phyloP scores from a whole-genome alignment of 2,797 vertebrate genomes.

The Arrhamphus sclerolepis region DNA sequence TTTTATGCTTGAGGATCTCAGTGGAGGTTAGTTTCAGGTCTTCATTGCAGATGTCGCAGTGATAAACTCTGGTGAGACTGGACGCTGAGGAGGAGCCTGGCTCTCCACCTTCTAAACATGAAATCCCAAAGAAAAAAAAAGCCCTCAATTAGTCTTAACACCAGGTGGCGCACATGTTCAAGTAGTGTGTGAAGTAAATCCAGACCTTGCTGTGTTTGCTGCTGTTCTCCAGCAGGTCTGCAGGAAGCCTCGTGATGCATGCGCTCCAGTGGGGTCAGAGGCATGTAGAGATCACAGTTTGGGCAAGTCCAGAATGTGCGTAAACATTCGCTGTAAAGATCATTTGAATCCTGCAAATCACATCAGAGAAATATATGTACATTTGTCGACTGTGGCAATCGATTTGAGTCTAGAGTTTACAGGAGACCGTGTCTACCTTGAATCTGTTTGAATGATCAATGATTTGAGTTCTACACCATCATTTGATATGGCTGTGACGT shows the following conservation, averaged over 20 bases:
- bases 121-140: conserved; percentile 13
- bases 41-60: conserved; percentile 83
- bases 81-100: conserved; percentile 25
- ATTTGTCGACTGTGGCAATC: too few species aligned
- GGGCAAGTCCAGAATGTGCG: conserved; percentile 93
- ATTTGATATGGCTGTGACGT: too few species aligned
- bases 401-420: background rate
- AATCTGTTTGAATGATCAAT: too few species aligned
- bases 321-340: conserved; percentile 92
- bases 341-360: conserved; percentile 80
- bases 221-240: conserved; percentile 62
- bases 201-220: conserved; percentile 64
- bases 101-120: conserved; percentile 50
- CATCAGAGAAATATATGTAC: background rate
- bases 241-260: conserved; percentile 87
- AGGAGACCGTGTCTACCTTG: too few species aligned
- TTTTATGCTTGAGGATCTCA: conserved; percentile 89
- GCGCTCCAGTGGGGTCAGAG: conserved; percentile 90
- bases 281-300: conserved; percentile 87
- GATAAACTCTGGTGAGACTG: conserved; percentile 80
- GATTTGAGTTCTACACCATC: too few species aligned
- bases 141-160: background rate
- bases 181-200: background rate
- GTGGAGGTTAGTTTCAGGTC: conserved; percentile 88
- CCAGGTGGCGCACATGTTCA: background rate